Percentiles rank a stretch among this genome's conserved stretches.
Conservation (phyloP, 2,797 vertebrate genomes). For the Muraenolepis orangiensis region DNA sequence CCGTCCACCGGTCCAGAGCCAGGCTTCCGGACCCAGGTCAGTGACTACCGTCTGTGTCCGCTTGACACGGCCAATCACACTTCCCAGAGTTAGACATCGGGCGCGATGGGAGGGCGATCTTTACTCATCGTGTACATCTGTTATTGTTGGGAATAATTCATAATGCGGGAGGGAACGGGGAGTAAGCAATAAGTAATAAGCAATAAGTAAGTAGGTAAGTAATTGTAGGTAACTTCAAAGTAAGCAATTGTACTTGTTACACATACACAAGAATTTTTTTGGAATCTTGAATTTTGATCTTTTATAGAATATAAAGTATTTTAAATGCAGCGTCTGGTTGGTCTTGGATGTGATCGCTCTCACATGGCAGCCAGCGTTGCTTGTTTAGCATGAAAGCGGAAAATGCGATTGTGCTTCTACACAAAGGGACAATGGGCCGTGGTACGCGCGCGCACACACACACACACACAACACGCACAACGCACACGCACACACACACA, state of each 20-base stretch:
- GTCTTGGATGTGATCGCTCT: neutral
- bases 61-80: neutral
- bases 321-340: neutral
- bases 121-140: too few species aligned
- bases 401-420: neutral
- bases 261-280: too few species aligned
- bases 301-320: neutral
- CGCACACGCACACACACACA: neutral
- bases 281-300: too few species aligned
- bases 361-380: neutral
- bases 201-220: too few species aligned
- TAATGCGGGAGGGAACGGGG: too few species aligned
- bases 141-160: too few species aligned
- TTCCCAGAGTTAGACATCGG: neutral
- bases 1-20: constrained; percentile 28
- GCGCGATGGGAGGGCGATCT: neutral
- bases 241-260: too few species aligned
- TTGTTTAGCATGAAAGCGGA: neutral
- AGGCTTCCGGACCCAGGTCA: neutral
- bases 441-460: neutral
- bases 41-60: neutral
- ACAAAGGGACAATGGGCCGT: neutral
- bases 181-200: too few species aligned
- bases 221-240: too few species aligned
- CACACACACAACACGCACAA: too few species aligned